These are phyloP conservation scores for Manduca sexta DNA, from an alignment of 1,140 invertebrate genomes.

Conservation along the genomic window DNA sequence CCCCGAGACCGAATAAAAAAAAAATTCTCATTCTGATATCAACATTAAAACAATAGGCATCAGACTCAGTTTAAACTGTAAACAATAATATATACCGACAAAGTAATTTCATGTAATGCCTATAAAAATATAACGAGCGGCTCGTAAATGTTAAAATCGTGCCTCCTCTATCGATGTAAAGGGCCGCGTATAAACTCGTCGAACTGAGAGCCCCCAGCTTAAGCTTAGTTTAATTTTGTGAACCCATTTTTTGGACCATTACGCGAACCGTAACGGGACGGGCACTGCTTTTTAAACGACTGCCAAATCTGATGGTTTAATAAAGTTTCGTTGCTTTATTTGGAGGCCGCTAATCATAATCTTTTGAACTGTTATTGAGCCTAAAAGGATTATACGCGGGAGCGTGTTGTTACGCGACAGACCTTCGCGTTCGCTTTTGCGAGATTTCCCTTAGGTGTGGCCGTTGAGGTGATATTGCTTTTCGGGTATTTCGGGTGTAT, in stretches of 20 bases:
- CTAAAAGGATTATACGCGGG: not conserved
- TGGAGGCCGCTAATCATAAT: slow-evolving; percentile 16
- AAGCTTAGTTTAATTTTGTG: slow-evolving; percentile 38
- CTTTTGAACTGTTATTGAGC: slow-evolving; percentile 5
- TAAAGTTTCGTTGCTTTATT: slow-evolving; percentile 12
- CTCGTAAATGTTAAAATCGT: slow-evolving; percentile 45
- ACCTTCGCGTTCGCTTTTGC: no score
- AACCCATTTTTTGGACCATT: slow-evolving; percentile 39
- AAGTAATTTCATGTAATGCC: slow-evolving; percentile 52
- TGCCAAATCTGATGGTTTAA: slow-evolving; percentile 21
- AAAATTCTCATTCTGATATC: no score
- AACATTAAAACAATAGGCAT: slow-evolving; percentile 1
- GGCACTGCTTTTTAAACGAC: slow-evolving; percentile 26
- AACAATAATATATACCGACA: slow-evolving; percentile 42
- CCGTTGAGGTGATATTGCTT: no score
- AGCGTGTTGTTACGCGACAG: no score
- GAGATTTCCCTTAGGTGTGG: no score
- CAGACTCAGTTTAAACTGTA: no score
- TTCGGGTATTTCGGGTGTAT: no score
- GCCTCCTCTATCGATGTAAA: slow-evolving; percentile 39
- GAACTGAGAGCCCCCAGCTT: slow-evolving; percentile 20
- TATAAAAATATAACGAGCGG: slow-evolving; percentile 51
- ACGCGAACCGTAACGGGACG: slow-evolving; percentile 17
- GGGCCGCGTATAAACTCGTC: slow-evolving; percentile 25
- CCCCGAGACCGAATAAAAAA: no score